Evolutionary conservation across 2,888 invertebrate species (phyloP).

Genomic region (Emmelina monodactyla): DNA sequence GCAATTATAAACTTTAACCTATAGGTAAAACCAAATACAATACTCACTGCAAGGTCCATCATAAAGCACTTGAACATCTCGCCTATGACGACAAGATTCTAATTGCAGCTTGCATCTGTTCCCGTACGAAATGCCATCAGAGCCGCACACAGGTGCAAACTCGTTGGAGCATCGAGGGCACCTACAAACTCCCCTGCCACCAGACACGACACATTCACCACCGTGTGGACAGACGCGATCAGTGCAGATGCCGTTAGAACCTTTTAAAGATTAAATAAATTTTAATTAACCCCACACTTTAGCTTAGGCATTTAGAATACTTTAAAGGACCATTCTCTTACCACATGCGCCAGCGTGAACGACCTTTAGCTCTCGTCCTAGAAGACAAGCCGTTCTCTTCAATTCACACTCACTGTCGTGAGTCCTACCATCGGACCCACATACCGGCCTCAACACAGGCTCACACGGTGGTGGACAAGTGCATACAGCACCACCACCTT

Average conservation of each 20-base stretch:
- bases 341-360: constrained; percentile 59
- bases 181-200: constrained; percentile 79
- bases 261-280: constrained; percentile 42
- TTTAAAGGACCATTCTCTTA: no score
- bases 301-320: no score
- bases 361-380: constrained; percentile 52
- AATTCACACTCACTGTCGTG: constrained; percentile 87
- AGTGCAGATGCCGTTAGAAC: constrained; percentile 72
- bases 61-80: constrained; percentile 79
- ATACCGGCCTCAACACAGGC: constrained; percentile 81
- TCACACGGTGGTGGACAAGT: constrained; percentile 85
- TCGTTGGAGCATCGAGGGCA: constrained; percentile 86
- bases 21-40: not conserved
- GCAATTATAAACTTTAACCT: not conserved
- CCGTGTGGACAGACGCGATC: constrained; percentile 79
- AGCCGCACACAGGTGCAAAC: constrained; percentile 85
- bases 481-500: constrained; percentile 79
- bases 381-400: constrained; percentile 72
- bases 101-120: constrained; percentile 84
- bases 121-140: constrained; percentile 82
- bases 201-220: constrained; percentile 70
- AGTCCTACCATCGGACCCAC: constrained; percentile 84
- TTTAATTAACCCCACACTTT: no score
- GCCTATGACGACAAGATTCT: constrained; percentile 78
- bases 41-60: constrained; percentile 87